Base-by-base conservation (phyloP, 2,113 vertebrate species). In the Sula dactylatra region DNA sequence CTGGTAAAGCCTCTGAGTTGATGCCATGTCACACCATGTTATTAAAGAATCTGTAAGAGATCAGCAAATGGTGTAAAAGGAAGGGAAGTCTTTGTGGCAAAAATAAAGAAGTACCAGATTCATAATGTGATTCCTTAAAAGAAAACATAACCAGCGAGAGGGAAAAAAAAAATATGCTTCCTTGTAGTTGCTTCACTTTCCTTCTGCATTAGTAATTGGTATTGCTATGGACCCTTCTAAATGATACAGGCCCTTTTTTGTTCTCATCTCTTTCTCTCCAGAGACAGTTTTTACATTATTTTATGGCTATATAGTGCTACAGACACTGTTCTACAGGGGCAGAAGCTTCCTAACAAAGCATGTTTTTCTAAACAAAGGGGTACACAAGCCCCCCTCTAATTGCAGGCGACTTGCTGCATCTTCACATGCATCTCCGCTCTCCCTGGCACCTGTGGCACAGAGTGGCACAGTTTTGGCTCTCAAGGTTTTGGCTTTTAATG, bases 71-170 rank as follows among this genome's bases (percentile, higher is more conserved):
- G 42, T 90, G 66, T 45, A 72, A 88, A 86, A 70, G 55, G 61
- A 86, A 65, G 88, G 26, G 54, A 94, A 80, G 58, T 69, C 36
- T 61, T 86, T 80, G 58, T 91, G 84, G 54, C 88, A 91, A 85
- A 89, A 94, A 82, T 45, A 72, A 94, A 76, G 91, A 71, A 66
- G 58, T 85, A 49, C 54, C 81, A 55, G 66, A 76, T 77, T 80
- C 45, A 21, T 66, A 45, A 88, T 58, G 54, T 47, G 73, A 72
- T 85, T 54, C 52, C 72, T 91, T 55, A 66, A 64, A 94, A 61
- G 56, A 85, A 82, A 94, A 66, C 11, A 38, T 36, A 73, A 82
- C 36, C 56, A 86, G 56, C 44, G 56, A 32, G 69, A 56, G 26
- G 54, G 58, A 38, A 38, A n/a, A 56, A 38, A n/a, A 56, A 25